Base-by-base conservation (phyloP, 2,113 vertebrate species). In the Phylloscopus trochiloides region DNA sequence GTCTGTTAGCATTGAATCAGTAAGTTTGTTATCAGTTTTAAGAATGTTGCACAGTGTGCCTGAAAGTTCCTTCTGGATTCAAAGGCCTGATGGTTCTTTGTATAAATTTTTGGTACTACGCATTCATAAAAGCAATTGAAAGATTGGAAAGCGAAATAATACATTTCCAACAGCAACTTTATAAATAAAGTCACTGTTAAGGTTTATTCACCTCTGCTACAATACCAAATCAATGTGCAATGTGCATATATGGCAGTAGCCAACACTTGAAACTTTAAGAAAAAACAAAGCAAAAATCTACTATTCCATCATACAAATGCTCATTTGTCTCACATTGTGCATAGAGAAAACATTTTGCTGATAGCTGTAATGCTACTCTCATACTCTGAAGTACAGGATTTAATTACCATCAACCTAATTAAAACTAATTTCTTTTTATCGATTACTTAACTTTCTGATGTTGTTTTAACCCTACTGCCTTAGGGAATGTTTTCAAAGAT, bases 341-440 rank as follows among this genome's bases (percentile, higher is more conserved):
- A 80, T 1, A 36, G 12, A 80, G 34, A 85, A 96, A 78, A 77
- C 45, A 79, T 76, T 92, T 79, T 70, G 55, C 62, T 80, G 66
- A 92, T 34, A 80, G 57, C 15, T 94, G 57, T 68, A 77, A 95
- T 90, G 68, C 63, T 77, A 71, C 34, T 83, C 32, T 86, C 50
- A 80, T 32, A 88, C 45, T 47, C 73, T 57, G 29, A 95, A 88
- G 74, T 36, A 88, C 34, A 85, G 52, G 32, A 82, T 71, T 55
- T 90, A 96, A 96, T 90, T 91, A 83, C n/a, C 73, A 95, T 91
- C 57, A 88, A 92, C 48, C 90, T 93, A 92, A 97, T 92, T 92
- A 86, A 78, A 96, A 91, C 59, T 70, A 68, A 68, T 94, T 93
- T 94, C 58, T 89, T 96, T 82, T 87, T 92, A 96, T 93, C 1